A percentile compares a stretch with the other conserved stretches of the same genome.
phyloP scores from a whole-genome alignment of 2,888 invertebrate species.

The Eupithecia abbreviata region DNA sequence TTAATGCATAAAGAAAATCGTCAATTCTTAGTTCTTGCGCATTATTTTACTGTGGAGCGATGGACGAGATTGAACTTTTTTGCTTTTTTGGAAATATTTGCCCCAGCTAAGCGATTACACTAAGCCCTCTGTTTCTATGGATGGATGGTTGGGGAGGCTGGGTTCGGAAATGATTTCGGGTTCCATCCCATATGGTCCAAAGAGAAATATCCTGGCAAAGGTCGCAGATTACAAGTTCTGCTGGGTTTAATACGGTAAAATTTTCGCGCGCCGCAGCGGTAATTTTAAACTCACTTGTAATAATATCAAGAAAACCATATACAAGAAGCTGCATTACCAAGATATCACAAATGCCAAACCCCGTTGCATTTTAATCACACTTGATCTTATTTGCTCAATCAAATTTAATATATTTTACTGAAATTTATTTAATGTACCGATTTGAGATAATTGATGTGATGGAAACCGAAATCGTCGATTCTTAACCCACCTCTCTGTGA shows the following conservation, averaged over 20 bases:
- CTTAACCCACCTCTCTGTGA: background rate
- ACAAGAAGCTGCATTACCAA: background rate
- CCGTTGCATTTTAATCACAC: too few relatives aligned
- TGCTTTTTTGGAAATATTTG: background rate
- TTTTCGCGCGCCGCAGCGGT: too few relatives aligned
- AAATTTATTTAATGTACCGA: background rate
- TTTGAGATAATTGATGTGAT: too few relatives aligned
- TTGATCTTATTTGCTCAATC: too few relatives aligned
- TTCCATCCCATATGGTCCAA: too few relatives aligned
- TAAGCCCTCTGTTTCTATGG: background rate
- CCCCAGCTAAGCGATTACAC: background rate
- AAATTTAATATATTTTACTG: background rate
- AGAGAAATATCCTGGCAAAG: too few relatives aligned
- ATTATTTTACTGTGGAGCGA: background rate
- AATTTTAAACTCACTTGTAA: too few relatives aligned
- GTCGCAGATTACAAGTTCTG: too few relatives aligned
- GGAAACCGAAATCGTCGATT: too few relatives aligned
- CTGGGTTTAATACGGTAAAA: too few relatives aligned
- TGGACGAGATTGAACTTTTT: background rate
- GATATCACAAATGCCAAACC: too few relatives aligned
- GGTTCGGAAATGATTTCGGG: background rate
- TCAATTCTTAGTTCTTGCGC: background rate
- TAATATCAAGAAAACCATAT: background rate
- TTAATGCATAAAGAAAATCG: background rate
- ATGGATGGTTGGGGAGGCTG: background rate